phyloP scores from a whole-genome alignment of 2,113 vertebrate genomes.

The Toxostoma redivivum region DNA sequence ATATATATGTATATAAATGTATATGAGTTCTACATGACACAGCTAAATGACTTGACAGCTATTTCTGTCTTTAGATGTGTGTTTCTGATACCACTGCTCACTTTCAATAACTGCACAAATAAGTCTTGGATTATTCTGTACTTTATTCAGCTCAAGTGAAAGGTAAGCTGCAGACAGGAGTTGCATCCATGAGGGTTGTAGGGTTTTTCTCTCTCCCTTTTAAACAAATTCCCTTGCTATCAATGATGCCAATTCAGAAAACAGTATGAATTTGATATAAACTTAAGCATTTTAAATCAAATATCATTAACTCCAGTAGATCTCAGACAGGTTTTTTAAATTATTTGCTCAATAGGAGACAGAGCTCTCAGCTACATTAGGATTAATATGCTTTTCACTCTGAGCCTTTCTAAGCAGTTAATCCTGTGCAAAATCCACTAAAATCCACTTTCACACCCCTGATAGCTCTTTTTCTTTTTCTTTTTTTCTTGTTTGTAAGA shows the following conservation, averaged over 20 bases:
- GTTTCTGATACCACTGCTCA: background rate
- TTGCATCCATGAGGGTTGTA: background rate
- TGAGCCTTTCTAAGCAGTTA: background rate
- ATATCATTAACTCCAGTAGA: background rate
- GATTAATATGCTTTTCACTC: background rate
- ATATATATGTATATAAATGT: accelerated
- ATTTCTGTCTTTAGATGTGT: background rate
- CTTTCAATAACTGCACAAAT: background rate
- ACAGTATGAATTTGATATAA: background rate
- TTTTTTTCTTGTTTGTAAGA: background rate
- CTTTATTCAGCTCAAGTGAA: background rate
- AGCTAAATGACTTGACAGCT: background rate
- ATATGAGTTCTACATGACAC: background rate
- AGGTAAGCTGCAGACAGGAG: background rate
- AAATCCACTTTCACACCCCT: background rate
- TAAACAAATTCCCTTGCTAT: background rate
- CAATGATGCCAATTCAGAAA: background rate
- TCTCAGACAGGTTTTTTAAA: background rate
- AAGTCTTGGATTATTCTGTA: background rate
- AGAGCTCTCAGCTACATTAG: background rate
- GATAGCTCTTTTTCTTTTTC: background rate
- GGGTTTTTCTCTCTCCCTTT: background rate
- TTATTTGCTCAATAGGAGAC: background rate
- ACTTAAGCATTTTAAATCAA: background rate
- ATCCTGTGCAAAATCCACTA: background rate